Evolutionary conservation across 2,113 vertebrate species (phyloP), one percentile per base, ranked within the genome.

Genomic region (Taxidea taxus): DNA sequence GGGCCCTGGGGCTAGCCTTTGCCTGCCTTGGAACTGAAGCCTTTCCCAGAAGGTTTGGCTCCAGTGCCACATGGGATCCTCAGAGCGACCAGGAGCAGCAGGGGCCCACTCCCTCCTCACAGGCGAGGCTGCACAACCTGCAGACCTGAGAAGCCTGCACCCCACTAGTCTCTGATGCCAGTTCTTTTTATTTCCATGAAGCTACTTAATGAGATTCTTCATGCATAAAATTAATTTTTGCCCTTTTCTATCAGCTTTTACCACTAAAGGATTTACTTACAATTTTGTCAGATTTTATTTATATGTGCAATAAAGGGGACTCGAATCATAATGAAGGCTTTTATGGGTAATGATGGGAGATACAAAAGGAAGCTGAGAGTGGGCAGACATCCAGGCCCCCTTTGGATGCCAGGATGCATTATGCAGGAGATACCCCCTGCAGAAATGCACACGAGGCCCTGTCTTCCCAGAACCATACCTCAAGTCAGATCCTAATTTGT

Each of bases 191-290:
- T 98, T 99, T 98, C 87, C 4, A 6, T 94, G 94, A 98, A 98
- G 97, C 96, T 96, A 93, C 91, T 98, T 98, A 98, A 98, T 98
- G 97, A 98, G 98, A 98, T 98, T 98, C 98, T 98, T 98, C 98
- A 99, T 97, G 96, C 98, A 98, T 98, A 98, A 98, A 98, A 98
- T 98, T 98, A 98, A 92, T 98, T 98, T 98, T 98, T 99, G 51
- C 90, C 98, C 54, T 95, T 70, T 98, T 98, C 86, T 97, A 96
- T 97, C 97, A 97, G 94, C 91, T 96, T 98, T 77, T 92, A 96
- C 87, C 91, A 97, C 87, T 95, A 97, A 98, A 98, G 87, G 54
- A 97, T 98, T 98, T 98, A 96, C 95, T 97, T 95, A 97, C 15
- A 98, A 42, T 98, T 98, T 98, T 98, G 97, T 98, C 98, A 98